phyloP scores from a whole-genome alignment of 2,113 vertebrate species.

The Sinocyclocheilus maitianheensis region DNA sequence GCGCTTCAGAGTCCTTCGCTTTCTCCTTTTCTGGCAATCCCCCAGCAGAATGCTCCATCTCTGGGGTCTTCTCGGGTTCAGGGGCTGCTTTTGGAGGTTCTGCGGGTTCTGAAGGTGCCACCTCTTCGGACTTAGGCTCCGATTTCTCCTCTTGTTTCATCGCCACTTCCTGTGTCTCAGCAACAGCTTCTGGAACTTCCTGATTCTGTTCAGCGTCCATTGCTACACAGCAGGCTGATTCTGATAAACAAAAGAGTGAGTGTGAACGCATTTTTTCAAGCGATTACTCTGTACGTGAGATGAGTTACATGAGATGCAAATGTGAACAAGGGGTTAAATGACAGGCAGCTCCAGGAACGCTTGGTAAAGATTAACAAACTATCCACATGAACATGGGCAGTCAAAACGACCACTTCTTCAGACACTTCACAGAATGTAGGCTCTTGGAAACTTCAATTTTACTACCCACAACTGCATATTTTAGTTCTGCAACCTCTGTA shows the following conservation, averaged over 20 bases:
- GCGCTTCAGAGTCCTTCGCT: constrained; percentile 11
- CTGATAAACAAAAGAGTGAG: neutral
- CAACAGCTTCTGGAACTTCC: constrained; percentile 59
- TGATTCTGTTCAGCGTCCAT: constrained; percentile 71
- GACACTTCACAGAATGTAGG: neutral
- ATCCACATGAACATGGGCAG: neutral
- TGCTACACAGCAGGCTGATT: constrained; percentile 41
- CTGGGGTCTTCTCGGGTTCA: constrained; percentile 47
- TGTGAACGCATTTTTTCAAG: neutral
- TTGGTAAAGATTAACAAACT: neutral
- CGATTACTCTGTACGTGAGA: neutral
- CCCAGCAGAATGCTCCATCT: neutral
- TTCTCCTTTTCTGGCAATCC: neutral
- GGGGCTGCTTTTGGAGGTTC: constrained; percentile 53
- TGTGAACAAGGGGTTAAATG: neutral
- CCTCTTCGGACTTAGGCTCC: constrained; percentile 36
- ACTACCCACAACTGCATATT: constrained; percentile 21
- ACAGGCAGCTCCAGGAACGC: neutral
- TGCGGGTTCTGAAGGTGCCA: constrained; percentile 13
- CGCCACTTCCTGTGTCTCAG: constrained; percentile 53
- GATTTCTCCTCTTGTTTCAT: constrained; percentile 50
- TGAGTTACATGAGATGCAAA: neutral
- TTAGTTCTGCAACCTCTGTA: neutral
- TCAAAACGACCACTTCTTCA: neutral
- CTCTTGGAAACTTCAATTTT: neutral